Percentiles rank a stretch among this genome's conserved stretches.
Evolutionary conservation across 2,888 invertebrate genomes (phyloP).

Genomic region (Biston betularia): DNA sequence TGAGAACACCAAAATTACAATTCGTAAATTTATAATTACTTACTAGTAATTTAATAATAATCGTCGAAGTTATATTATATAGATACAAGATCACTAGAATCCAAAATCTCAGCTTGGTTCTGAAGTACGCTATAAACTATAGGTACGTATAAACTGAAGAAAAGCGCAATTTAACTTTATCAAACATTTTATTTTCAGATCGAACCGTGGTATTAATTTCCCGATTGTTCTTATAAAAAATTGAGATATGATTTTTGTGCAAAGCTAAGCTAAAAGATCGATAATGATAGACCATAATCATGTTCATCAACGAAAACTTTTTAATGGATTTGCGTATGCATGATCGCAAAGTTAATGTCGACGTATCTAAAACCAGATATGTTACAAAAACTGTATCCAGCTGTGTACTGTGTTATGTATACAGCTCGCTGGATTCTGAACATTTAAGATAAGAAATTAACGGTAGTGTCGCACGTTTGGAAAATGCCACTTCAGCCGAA

Average conservation of each 20-base stretch:
- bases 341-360: not conserved
- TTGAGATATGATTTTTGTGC: conserved; percentile 1
- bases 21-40: no score
- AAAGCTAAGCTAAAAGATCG: not conserved
- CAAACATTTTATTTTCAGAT: not conserved
- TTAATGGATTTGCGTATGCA: not conserved
- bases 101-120: no score
- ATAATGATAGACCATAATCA: not conserved
- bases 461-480: not conserved
- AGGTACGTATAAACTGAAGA: no score
- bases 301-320: not conserved
- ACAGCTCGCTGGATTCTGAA: conserved; percentile 1
- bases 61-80: no score
- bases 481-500: conserved; percentile 39
- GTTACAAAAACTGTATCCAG: no score
- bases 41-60: no score
- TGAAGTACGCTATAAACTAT: no score
- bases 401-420: not conserved
- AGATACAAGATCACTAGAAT: no score
- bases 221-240: not conserved
- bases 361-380: conserved; percentile 1
- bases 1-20: no score
- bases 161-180: not conserved
- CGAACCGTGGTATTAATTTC: not conserved
- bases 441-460: not conserved